A percentile compares a stretch with the other conserved stretches of the same genome.
Conservation (phyloP, 2,888 invertebrate species). For the Coremacera marginata region DNA sequence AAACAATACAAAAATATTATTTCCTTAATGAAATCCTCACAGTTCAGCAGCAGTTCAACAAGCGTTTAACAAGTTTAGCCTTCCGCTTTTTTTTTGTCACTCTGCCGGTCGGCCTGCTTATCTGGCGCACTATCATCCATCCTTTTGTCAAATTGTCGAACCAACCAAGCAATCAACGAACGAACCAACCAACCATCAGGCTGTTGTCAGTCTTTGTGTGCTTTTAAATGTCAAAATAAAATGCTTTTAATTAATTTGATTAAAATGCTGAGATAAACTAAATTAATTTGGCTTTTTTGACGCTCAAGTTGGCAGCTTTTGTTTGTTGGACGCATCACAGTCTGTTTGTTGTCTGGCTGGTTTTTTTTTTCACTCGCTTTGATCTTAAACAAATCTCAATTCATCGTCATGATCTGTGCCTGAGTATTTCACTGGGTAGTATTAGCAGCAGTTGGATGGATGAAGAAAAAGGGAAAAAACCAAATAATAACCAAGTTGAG, state of each 20-base stretch:
- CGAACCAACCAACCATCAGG: not conserved
- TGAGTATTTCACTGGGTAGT: not conserved
- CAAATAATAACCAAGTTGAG: too few relatives aligned
- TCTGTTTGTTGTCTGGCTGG: not conserved
- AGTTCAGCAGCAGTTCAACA: too few relatives aligned
- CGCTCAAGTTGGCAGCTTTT: conserved; percentile 21
- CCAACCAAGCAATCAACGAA: not conserved
- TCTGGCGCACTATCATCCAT: not conserved
- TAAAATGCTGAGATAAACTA: conserved; percentile 32
- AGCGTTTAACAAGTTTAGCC: not conserved
- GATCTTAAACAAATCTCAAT: not conserved
- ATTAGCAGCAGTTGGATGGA: not conserved
- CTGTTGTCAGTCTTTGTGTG: not conserved
- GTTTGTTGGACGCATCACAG: not conserved
- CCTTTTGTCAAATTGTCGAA: not conserved
- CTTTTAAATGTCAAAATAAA: conserved; percentile 11
- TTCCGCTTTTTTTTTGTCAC: not conserved
- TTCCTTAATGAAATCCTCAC: too few relatives aligned
- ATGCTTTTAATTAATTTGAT: conserved; percentile 38
- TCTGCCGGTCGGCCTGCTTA: not conserved
- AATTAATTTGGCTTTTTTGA: conserved; percentile 31
- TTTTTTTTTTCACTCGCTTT: not conserved
- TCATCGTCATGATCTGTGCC: not conserved
- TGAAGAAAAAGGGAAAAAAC: not conserved
- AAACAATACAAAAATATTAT: too few relatives aligned